These are phyloP conservation scores for Clavelina lepadiformis DNA, from an alignment of 23 tunicate species.

Conservation along the genomic window DNA sequence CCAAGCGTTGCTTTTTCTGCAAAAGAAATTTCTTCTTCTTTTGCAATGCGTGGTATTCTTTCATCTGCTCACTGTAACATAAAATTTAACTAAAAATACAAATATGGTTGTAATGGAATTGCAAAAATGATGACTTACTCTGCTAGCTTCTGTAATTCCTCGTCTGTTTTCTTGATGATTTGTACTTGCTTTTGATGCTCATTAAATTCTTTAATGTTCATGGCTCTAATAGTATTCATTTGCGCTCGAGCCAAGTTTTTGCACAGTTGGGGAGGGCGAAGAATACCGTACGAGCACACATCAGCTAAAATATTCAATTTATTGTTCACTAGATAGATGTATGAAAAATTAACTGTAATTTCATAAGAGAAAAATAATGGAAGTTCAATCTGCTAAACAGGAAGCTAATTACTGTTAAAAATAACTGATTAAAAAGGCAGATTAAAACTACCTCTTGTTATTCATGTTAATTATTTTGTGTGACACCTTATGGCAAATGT, in stretches of 20 bases:
- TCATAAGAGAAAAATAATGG: no score
- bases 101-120: not conserved
- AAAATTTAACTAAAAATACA: not conserved
- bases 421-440: no score
- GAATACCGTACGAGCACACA: conserved; percentile 1
- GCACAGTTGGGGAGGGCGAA: not conserved
- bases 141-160: conserved; percentile 17
- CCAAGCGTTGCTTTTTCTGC: not conserved
- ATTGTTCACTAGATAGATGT: no score
- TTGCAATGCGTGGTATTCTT: conserved; percentile 24
- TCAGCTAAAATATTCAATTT: not conserved
- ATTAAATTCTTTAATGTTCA: conserved; percentile 7
- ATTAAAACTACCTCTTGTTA: no score
- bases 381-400: no score
- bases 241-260: conserved; percentile 3
- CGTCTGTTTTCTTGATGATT: conserved; percentile 17
- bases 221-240: not conserved
- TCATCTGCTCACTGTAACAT: conserved; percentile 16
- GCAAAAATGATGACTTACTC: conserved; percentile 21
- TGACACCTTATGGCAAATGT: no score
- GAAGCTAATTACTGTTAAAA: no score
- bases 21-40: conserved; percentile 13
- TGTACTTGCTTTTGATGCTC: conserved; percentile 10
- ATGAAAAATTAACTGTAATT: no score
- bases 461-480: no score